A percentile compares a stretch with the other conserved stretches of the same genome.
These are phyloP conservation scores for Lycocerus yunnanus DNA, from an alignment of 2,888 invertebrate genomes.

Conservation along the genomic window DNA sequence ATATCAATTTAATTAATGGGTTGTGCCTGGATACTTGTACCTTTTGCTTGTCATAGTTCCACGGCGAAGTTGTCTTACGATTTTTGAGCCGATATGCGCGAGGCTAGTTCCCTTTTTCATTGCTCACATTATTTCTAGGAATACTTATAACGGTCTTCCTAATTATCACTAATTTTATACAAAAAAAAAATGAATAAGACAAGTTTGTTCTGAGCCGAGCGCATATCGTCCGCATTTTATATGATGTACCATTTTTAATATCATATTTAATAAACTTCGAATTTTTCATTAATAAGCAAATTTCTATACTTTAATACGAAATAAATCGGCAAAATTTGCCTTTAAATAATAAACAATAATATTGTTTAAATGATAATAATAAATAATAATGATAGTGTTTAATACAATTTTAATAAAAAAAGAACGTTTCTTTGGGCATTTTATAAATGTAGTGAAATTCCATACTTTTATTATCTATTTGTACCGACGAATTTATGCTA, in stretches of 20 bases:
- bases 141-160: constrained; percentile 45
- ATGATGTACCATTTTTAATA: constrained; percentile 56
- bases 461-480: constrained; percentile 23
- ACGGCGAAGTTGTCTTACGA: constrained; percentile 35
- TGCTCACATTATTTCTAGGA: constrained; percentile 44
- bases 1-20: constrained; percentile 22
- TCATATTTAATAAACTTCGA: constrained; percentile 55
- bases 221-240: constrained; percentile 53
- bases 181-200: constrained; percentile 12
- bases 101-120: constrained; percentile 41
- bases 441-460: constrained; percentile 43
- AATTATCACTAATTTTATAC: constrained; percentile 37
- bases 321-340: constrained; percentile 43
- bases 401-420: constrained; percentile 55
- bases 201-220: constrained; percentile 38
- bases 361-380: constrained; percentile 52
- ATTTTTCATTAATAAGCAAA: constrained; percentile 54
- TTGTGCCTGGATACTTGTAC: constrained; percentile 19
- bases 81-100: constrained; percentile 47
- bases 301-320: constrained; percentile 48
- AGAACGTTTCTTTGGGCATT: constrained; percentile 55
- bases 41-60: constrained; percentile 33
- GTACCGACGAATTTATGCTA: constrained; percentile 21
- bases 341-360: constrained; percentile 52
- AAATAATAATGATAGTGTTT: constrained; percentile 54